These are phyloP conservation scores for Branchinecta sandiegonensis DNA, from an alignment of 2,888 invertebrate genomes.

Conservation along the genomic window DNA sequence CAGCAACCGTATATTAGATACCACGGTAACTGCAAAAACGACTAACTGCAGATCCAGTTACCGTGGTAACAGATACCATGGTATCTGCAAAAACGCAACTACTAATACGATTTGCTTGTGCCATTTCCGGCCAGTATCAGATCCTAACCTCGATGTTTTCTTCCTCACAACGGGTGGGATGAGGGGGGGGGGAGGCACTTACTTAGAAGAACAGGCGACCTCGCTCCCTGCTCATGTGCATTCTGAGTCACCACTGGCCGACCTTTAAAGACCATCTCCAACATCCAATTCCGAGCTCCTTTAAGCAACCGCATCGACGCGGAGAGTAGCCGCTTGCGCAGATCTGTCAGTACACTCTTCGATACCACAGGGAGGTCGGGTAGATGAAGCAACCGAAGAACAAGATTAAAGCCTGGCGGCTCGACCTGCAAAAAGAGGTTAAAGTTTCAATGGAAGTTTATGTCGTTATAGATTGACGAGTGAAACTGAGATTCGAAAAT, in stretches of 20 bases:
- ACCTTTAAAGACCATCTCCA: slow-evolving; percentile 73
- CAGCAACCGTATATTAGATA: too few species aligned
- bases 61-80: too few species aligned
- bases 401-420: slow-evolving; percentile 72
- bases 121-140: too few species aligned
- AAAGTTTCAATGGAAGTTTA: too few species aligned
- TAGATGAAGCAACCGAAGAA: slow-evolving; percentile 58
- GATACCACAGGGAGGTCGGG: slow-evolving; percentile 36
- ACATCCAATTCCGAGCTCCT: slow-evolving; percentile 52
- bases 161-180: too few species aligned
- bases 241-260: slow-evolving; percentile 63
- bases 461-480: too few species aligned
- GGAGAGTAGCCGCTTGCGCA: slow-evolving; percentile 63
- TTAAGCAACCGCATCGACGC: slow-evolving; percentile 55
- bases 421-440: slow-evolving; percentile 57
- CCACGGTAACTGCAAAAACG: too few species aligned
- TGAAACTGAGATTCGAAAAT: too few species aligned
- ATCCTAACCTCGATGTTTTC: too few species aligned
- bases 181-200: not conserved
- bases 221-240: slow-evolving; percentile 60
- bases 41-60: too few species aligned
- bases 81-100: too few species aligned
- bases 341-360: slow-evolving; percentile 39
- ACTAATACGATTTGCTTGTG: too few species aligned
- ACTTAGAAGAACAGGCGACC: slow-evolving; percentile 20